A percentile compares a stretch with the other conserved stretches of the same genome.
These are phyloP conservation scores for Sardinella longiceps DNA, from an alignment of 2,797 vertebrate genomes.

Conservation along the genomic window DNA sequence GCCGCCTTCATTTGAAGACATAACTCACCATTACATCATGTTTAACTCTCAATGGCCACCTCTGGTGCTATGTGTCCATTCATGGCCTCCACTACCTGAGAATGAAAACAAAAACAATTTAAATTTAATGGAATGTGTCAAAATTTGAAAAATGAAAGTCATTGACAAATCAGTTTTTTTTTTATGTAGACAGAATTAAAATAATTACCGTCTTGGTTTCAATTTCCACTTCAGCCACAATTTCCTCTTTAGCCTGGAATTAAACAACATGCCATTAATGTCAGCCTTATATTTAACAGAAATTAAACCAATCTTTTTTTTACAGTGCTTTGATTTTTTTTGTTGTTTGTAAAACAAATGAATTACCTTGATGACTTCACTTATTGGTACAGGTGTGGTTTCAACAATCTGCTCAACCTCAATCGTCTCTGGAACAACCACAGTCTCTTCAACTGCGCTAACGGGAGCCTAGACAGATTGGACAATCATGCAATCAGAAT, in stretches of 20 bases:
- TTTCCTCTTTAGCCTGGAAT: slow-evolving; percentile 44
- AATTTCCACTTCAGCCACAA: slow-evolving; percentile 34
- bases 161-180: neutral
- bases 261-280: neutral
- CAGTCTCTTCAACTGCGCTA: slow-evolving; percentile 40
- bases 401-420: slow-evolving; percentile 40
- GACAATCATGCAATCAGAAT: slow-evolving; percentile 22
- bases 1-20: neutral
- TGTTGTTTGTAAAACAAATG: neutral
- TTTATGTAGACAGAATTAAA: neutral
- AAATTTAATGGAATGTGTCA: neutral
- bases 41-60: slow-evolving; percentile 70
- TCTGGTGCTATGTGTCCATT: slow-evolving; percentile 67
- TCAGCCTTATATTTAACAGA: neutral
- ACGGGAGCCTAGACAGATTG: slow-evolving; percentile 50
- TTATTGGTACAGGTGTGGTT: slow-evolving; percentile 40
- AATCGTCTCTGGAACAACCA: slow-evolving; percentile 40
- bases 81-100: slow-evolving; percentile 29
- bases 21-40: slow-evolving; percentile 40
- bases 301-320: neutral
- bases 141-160: neutral
- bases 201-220: slow-evolving; percentile 40
- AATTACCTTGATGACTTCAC: slow-evolving; percentile 55
- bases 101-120: neutral
- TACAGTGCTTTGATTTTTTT: neutral